Evolutionary conservation across 2,797 vertebrate genomes (phyloP), one percentile per base, ranked within the genome.

Genomic region (Emys orbicularis): DNA sequence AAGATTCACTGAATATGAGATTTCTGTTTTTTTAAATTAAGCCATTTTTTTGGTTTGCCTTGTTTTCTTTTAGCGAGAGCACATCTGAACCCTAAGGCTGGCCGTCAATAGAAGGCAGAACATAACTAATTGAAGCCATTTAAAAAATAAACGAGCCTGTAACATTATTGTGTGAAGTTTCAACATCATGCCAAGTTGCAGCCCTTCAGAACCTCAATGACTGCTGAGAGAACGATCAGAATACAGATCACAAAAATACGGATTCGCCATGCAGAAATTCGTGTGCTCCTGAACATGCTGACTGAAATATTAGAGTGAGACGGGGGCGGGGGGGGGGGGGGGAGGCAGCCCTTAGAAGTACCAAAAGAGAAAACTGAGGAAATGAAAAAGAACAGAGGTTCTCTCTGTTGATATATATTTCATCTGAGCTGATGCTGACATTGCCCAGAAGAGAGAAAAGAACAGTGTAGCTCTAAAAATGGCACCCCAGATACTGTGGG

Each of bases 31-130:
- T 97, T 96, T 89, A 96, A 96, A 96, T 94, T 93, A 92, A 90
- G 95, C 61, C 50, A 90, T 95, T 93, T 91, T 95, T 97, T 96
- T 96, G 82, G 74, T 94, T 97, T 97, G 92, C 95, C 95, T 96
- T 97, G 92, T 97, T 97, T 96, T 94, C 94, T 72, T 96, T 96
- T 95, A 95, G 93, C 89, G 91, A 93, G 50, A 89, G 94, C 49
- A 89, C 53, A 94, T 94, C 92, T 86, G 87, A 95, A 96, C 76
- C 54, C 93, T 86, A 83, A 79, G 90, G 54, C 54, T 94, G 76
- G n/a, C 72, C 81, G n/a, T 84, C 44, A 93, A 91, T 89, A 91
- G 79, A 61, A 56, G 74, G n/a, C 54, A 92, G 53, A 96, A 85
- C 88, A 31, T 44, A 92, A 97, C 44, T 87, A 95, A 96, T 53